Evolutionary conservation across 2,888 invertebrate genomes (phyloP).

Genomic region (Acanthococcus lagerstroemiae): DNA sequence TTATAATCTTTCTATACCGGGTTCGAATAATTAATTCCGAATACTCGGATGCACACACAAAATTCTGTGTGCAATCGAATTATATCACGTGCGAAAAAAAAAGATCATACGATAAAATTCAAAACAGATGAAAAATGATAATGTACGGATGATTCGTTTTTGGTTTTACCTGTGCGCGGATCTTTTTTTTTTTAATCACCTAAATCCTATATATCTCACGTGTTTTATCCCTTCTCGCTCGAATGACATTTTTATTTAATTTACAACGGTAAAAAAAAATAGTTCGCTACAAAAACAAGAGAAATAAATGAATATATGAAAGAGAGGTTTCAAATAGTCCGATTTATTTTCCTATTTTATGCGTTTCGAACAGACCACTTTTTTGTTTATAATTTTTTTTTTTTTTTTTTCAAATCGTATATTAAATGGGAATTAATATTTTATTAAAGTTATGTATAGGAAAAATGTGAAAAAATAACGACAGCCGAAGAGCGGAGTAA

Average conservation of each 20-base stretch:
- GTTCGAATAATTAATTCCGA: too few relatives aligned
- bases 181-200: constrained; percentile 9
- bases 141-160: constrained; percentile 7
- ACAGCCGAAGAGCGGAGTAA: constrained; percentile 1
- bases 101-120: constrained; percentile 5
- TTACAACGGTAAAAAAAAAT: constrained; percentile 15
- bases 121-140: constrained; percentile 9
- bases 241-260: constrained; percentile 27
- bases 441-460: neutral
- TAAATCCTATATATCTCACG: constrained; percentile 13
- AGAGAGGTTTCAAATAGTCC: constrained; percentile 14
- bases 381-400: constrained; percentile 15
- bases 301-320: constrained; percentile 14
- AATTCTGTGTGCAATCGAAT: too few relatives aligned
- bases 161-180: constrained; percentile 2
- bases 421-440: constrained; percentile 20
- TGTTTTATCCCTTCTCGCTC: constrained; percentile 23
- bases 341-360: constrained; percentile 6
- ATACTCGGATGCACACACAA: too few relatives aligned
- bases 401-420: neutral
- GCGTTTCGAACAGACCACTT: neutral
- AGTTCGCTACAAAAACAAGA: neutral
- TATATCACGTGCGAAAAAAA: too few relatives aligned
- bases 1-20: too few relatives aligned
- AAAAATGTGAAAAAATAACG: neutral